Base-by-base conservation (phyloP, 2,888 invertebrate species). In the Drosophila eohydei region DNA sequence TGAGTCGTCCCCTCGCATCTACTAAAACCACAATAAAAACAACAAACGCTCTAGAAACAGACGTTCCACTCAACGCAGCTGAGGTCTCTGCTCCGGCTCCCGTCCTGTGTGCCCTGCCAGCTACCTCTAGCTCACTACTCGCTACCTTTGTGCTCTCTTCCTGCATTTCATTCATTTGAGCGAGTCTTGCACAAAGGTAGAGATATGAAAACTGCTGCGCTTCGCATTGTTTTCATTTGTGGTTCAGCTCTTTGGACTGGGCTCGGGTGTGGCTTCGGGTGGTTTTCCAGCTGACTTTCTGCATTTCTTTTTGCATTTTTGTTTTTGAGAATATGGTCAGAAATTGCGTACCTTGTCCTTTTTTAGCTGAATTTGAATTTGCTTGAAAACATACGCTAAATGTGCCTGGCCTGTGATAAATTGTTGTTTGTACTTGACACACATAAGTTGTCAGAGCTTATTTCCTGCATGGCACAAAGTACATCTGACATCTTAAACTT, bases 51-150 rank as follows among this genome's bases (percentile, higher is more conserved):
- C 88, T 65, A 84, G 81, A 83, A 89, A 88, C 84, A 85, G 84
- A 85, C 89, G 84, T 85, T 85, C 84, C 87, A 86, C 89, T 84
- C 87, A 73, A 74, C 81, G 77, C 89, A 87, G 77, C 87, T 84
- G 87, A 86, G 89, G 67, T 55, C 84, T 61, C 55, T 51, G 12
- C 57, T n/a, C 32, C 67, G 38, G 38, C 44, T 46, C 11, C 57
- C 26, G 30, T 4, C 14, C 16, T 16, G n/a, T 56, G 28, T 43
- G 55, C 32, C 32, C 48, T 8, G 11, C 54, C 41, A 26, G 9
- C 34, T 46, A 5, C 52, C 56, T 6, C 44, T 16, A n/a, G 40
- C 40, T 0, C 46, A 36, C 3, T 41, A 36, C 9, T 36, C 26
- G 8, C 46, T 30, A 21, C 50, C 55, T 30, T 51, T 52, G 26